Base-by-base conservation (phyloP, 2,888 invertebrate species). In the Eristalis intricaria region DNA sequence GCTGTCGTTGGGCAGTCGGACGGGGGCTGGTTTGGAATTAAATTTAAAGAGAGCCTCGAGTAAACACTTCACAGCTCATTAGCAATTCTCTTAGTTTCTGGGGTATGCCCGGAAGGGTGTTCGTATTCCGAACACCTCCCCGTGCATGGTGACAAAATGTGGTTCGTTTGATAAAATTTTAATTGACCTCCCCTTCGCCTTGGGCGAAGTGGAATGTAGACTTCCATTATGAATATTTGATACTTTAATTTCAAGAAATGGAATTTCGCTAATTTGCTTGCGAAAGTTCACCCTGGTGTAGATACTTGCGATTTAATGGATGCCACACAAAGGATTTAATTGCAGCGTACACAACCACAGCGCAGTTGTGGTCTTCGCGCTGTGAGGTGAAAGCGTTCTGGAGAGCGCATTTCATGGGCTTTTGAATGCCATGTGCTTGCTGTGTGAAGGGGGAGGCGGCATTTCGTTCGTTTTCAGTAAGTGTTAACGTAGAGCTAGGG, bases 91-190 rank as follows among this genome's bases (percentile, higher is more conserved):
- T 50, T 3, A 50, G 50, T 19, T 50, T 22, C 50, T 8, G 50
- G 2, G 43, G 43, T n/a, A n/a, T 43, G 43, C 43, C 43, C n/a
- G 4, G 43, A 5, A n/a, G 19, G 50, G 50, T 50, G 50, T 50
- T 50, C 50, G 50, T 19, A 4, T 50, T 5, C 50, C 15, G 1
- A n/a, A n/a, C n/a, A 1, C 43, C 65, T 32, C 29, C 29, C 58
- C 26, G 66, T 73, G 56, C 43, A 29, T n/a, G 32, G n/a, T 56
- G 50, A n/a, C 19, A 7, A n/a, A n/a, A 23, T 29, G 35, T n/a
- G 15, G 4, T 32, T 32, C 11, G 32, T 64, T 65, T 43, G 75
- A 81, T 81, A 50, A 69, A 74, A 75, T 75, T 69, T 75, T 69
- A 81, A 81, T 81, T 63, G 40, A 50, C 50, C n/a, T 3, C 43